Conservation (phyloP, 2,888 invertebrate genomes). For the Pyrrhosoma nymphula region DNA sequence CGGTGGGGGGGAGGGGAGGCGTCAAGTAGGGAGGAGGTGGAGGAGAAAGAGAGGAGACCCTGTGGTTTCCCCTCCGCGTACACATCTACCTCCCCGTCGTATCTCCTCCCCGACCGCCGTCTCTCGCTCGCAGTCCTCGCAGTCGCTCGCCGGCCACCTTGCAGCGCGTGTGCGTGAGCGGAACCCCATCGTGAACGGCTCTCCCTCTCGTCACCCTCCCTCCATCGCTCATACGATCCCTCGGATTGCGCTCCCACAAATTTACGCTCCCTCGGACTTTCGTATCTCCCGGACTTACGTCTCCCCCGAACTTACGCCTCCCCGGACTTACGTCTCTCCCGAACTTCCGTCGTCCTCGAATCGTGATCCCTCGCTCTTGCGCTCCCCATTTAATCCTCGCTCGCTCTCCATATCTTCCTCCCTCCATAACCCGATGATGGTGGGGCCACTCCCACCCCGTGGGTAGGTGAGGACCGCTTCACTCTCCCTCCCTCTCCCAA, state of each 20-base stretch:
- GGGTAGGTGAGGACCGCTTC: not conserved
- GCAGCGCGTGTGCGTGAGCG: constrained; percentile 21
- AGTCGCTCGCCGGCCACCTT: constrained; percentile 16
- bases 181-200: not conserved
- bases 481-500: not conserved
- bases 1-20: not conserved
- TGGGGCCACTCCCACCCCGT: constrained; percentile 7
- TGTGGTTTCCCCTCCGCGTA: constrained; percentile 27
- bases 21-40: not conserved
- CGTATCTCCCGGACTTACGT: not conserved
- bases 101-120: not conserved
- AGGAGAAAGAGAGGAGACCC: not conserved
- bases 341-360: too few species aligned
- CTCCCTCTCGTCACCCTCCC: not conserved
- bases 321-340: not conserved
- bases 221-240: not conserved
- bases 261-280: not conserved
- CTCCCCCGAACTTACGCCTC: not conserved
- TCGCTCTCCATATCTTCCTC: too few species aligned
- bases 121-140: constrained; percentile 21
- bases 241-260: not conserved
- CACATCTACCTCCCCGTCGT: not conserved
- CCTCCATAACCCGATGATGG: not conserved
- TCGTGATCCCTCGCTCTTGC: constrained; percentile 10
- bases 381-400: not conserved